phyloP scores from a whole-genome alignment of 2,113 vertebrate genomes.

The Felis chaus region DNA sequence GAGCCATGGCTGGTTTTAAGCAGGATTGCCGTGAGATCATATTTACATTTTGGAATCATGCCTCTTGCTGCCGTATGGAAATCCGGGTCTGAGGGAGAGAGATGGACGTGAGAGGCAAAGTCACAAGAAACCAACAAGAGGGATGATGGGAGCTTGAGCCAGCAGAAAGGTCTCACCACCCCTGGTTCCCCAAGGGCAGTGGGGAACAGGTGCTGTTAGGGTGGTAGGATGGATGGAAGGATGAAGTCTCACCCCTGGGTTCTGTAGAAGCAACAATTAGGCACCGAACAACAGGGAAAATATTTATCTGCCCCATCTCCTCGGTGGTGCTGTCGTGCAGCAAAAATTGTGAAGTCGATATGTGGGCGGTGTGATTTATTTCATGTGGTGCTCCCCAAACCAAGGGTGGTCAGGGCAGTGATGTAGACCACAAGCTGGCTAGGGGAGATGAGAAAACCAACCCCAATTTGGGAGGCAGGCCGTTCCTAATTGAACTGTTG shows the following conservation, averaged over 20 bases:
- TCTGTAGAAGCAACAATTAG: background rate
- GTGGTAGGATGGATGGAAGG: background rate
- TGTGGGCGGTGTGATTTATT: slow-evolving; percentile 72
- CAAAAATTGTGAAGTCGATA: slow-evolving; percentile 19
- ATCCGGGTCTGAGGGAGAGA: background rate
- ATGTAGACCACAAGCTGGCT: slow-evolving; percentile 58
- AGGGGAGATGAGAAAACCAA: slow-evolving; percentile 71
- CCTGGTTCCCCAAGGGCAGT: too few species aligned
- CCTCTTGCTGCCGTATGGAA: background rate
- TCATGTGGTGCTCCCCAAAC: slow-evolving; percentile 43
- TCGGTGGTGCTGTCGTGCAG: background rate
- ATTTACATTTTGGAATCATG: background rate
- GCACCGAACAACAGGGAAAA: slow-evolving; percentile 45
- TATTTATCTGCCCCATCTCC: slow-evolving; percentile 51
- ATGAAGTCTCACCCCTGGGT: background rate
- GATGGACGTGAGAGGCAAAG: background rate
- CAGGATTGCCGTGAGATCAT: background rate
- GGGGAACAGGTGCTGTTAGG: background rate
- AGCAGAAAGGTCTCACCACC: background rate
- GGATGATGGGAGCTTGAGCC: background rate
- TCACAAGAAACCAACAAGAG: background rate
- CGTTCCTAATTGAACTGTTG: slow-evolving; percentile 74
- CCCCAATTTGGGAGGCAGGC: slow-evolving; percentile 69
- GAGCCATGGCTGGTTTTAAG: background rate
- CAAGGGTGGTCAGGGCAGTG: slow-evolving; percentile 57